phyloP scores from a whole-genome alignment of 2,888 invertebrate species.

The Athalia cordata region DNA sequence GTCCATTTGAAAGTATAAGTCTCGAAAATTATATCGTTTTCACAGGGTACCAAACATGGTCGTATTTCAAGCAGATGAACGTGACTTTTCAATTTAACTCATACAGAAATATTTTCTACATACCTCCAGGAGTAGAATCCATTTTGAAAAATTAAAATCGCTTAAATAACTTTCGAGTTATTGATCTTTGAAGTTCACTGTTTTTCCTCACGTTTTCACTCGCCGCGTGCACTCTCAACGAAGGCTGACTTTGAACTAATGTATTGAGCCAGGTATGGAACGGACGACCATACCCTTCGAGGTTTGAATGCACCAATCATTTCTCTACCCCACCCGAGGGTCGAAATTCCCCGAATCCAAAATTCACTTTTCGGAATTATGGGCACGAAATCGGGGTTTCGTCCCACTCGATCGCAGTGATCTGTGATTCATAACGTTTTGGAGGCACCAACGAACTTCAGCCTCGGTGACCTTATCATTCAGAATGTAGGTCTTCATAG shows the following conservation, averaged over 20 bases:
- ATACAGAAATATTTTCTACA: conserved; percentile 27
- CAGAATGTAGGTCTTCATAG: conserved; percentile 37
- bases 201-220: conserved; percentile 40
- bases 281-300: conserved; percentile 25
- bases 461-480: conserved; percentile 41
- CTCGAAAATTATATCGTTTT: conserved; percentile 17
- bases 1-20: not conserved
- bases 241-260: conserved; percentile 34
- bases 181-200: conserved; percentile 29
- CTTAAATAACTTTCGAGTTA: conserved; percentile 17
- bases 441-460: conserved; percentile 44
- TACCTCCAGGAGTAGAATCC: conserved; percentile 26
- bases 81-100: conserved; percentile 19
- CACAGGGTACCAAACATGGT: conserved; percentile 8
- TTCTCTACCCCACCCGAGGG: conserved; percentile 12
- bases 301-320: conserved; percentile 36
- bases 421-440: conserved; percentile 42
- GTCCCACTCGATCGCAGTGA: conserved; percentile 36
- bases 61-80: conserved; percentile 29
- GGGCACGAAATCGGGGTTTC: not conserved
- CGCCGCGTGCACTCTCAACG: conserved; percentile 20
- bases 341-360: conserved; percentile 15
- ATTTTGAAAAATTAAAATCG: conserved; percentile 19
- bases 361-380: not conserved
- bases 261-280: conserved; percentile 28